phyloP scores from a whole-genome alignment of 1,140 invertebrate genomes.

The Drosophila subpulchrella region DNA sequence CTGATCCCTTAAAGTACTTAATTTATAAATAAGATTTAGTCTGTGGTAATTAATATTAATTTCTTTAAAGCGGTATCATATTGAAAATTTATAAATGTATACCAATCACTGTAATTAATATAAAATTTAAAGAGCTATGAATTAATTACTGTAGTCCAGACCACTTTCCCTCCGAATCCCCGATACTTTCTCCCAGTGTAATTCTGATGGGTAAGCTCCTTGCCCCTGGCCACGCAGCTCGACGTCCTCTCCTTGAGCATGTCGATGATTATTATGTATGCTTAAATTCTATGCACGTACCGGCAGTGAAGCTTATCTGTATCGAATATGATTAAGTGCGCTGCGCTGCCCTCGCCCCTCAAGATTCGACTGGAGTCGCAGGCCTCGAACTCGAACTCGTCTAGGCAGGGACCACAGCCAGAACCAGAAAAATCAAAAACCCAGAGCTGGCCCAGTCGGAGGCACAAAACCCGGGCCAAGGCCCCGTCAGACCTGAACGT shows the following conservation, averaged over 20 bases:
- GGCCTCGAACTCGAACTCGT: conserved; percentile 16
- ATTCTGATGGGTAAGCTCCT: neutral
- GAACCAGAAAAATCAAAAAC: conserved; percentile 17
- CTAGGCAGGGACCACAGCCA: conserved; percentile 37
- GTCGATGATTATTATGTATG: conserved; percentile 81
- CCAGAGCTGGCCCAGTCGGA: conserved; percentile 9
- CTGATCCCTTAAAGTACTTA: no score
- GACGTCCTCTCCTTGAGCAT: conserved; percentile 33
- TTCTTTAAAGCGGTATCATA: no score
- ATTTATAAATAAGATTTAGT: no score
- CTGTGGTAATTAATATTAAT: no score
- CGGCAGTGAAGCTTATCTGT: conserved; percentile 81
- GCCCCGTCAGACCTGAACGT: conserved; percentile 48
- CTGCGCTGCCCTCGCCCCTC: conserved; percentile 50
- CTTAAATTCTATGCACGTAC: conserved; percentile 81
- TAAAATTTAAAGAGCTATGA: no score
- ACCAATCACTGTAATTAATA: no score
- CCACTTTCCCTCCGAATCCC: neutral
- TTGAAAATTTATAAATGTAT: no score
- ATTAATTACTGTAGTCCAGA: no score
- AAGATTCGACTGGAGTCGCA: conserved; percentile 19
- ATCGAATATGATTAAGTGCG: conserved; percentile 83
- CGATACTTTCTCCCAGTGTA: conserved; percentile 2
- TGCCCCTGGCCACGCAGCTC: neutral
- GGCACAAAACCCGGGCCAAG: conserved; percentile 1